A percentile compares a stretch with the other conserved stretches of the same genome.
Conservation (phyloP, 2,113 vertebrate genomes). For the Tragelaphus imberbis region DNA sequence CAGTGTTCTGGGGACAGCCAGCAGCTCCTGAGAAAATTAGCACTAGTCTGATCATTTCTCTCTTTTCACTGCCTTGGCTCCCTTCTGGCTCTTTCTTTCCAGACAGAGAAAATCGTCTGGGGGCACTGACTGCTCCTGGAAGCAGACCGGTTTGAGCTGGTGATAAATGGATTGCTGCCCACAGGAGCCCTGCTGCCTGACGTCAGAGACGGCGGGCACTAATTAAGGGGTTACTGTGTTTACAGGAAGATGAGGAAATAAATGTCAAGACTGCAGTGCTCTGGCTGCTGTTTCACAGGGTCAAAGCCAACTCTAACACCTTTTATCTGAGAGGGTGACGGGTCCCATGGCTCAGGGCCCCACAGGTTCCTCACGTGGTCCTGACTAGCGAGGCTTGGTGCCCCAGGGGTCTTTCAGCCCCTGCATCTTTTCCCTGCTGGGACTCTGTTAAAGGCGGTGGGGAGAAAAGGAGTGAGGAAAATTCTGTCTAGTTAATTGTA, state of each 20-base stretch:
- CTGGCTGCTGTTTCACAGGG: neutral
- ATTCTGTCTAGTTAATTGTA: constrained; percentile 17
- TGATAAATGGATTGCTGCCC: constrained; percentile 26
- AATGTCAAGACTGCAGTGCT: constrained; percentile 1
- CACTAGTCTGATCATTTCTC: neutral
- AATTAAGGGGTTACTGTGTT: constrained; percentile 54
- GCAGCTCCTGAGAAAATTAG: neutral
- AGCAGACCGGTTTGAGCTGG: neutral
- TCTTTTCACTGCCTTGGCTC: neutral
- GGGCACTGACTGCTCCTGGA: constrained; percentile 23
- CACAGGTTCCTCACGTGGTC: neutral
- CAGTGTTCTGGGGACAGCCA: neutral
- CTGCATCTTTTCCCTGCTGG: neutral
- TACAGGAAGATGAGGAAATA: constrained; percentile 50
- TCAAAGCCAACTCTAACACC: neutral
- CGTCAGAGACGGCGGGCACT: constrained; percentile 37
- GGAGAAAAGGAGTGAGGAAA: neutral
- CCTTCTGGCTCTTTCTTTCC: constrained; percentile 5
- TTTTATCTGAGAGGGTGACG: neutral
- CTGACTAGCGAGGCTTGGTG: neutral
- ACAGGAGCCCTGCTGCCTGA: constrained; percentile 33
- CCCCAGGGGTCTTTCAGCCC: neutral
- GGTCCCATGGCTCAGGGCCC: neutral
- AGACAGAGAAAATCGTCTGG: constrained; percentile 22
- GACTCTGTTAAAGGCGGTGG: neutral